Conservation (phyloP, 2,888 invertebrate genomes). For the Nowickia ferox region DNA sequence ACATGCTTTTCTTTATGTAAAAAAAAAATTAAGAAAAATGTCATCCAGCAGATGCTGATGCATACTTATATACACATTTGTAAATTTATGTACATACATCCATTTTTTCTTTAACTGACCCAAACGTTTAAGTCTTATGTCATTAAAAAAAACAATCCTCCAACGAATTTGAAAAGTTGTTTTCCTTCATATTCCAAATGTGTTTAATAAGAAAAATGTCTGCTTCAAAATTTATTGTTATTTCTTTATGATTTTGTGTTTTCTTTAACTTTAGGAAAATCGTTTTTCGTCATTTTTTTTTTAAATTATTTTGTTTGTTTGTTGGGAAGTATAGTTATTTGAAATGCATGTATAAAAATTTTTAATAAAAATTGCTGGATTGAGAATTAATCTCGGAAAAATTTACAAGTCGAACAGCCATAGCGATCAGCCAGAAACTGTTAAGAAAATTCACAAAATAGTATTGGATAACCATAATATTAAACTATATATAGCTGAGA, state of each 20-base stretch:
- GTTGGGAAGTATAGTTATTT: slow-evolving; percentile 2
- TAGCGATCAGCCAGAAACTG: no score
- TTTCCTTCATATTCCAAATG: neutral
- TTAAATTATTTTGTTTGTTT: no score
- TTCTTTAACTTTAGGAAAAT: neutral
- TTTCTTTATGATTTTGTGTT: slow-evolving; percentile 20
- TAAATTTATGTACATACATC: neutral
- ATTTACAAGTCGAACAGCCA: no score
- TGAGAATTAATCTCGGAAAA: no score
- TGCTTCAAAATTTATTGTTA: slow-evolving; percentile 34
- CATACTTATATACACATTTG: neutral
- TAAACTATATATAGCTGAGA: no score
- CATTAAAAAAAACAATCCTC: neutral
- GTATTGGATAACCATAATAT: no score
- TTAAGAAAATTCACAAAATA: no score
- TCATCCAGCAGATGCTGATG: slow-evolving; percentile 5
- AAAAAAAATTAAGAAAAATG: neutral
- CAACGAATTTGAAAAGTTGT: neutral
- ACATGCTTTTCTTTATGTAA: slow-evolving; percentile 17
- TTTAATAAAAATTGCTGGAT: neutral
- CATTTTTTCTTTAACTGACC: slow-evolving; percentile 17
- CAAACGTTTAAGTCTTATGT: slow-evolving; percentile 22
- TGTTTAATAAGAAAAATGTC: slow-evolving; percentile 28
- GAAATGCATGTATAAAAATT: neutral
- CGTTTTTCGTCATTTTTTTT: neutral